These are phyloP conservation scores for Phenacoccus solenopsis DNA, from an alignment of 1,140 invertebrate species.

Conservation along the genomic window DNA sequence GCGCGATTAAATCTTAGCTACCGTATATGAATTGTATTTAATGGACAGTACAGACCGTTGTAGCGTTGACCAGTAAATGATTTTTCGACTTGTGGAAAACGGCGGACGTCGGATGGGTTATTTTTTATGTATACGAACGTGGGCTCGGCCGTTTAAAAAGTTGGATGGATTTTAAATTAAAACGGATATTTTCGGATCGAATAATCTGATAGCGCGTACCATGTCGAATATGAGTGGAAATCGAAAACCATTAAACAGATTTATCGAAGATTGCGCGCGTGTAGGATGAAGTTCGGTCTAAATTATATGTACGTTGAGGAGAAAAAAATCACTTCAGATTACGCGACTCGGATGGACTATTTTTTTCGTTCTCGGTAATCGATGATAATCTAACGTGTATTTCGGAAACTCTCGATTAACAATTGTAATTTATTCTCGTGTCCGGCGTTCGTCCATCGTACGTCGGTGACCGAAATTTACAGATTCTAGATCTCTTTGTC, in stretches of 20 bases:
- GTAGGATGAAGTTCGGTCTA: neutral
- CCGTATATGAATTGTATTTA: neutral
- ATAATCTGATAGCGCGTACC: neutral
- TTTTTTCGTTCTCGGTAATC: neutral
- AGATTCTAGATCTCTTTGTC: too few relatives aligned
- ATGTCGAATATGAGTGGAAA: constrained; percentile 1
- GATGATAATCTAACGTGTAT: neutral
- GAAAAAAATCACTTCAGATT: neutral
- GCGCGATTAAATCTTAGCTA: too few relatives aligned
- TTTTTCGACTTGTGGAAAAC: neutral
- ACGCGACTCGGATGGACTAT: neutral
- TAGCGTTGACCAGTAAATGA: neutral
- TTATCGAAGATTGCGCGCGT: neutral
- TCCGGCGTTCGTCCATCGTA: too few relatives aligned
- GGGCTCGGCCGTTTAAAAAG: neutral
- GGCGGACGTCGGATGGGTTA: neutral
- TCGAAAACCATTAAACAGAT: neutral
- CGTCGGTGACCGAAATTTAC: too few relatives aligned
- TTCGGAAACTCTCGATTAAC: neutral
- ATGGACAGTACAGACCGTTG: neutral
- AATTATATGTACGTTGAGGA: neutral
- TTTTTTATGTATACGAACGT: neutral
- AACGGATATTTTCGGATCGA: neutral
- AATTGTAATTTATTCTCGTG: neutral
- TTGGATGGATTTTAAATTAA: neutral